Evolutionary conservation across 2,888 invertebrate genomes (phyloP).

Genomic region (Lathronympha strigana): DNA sequence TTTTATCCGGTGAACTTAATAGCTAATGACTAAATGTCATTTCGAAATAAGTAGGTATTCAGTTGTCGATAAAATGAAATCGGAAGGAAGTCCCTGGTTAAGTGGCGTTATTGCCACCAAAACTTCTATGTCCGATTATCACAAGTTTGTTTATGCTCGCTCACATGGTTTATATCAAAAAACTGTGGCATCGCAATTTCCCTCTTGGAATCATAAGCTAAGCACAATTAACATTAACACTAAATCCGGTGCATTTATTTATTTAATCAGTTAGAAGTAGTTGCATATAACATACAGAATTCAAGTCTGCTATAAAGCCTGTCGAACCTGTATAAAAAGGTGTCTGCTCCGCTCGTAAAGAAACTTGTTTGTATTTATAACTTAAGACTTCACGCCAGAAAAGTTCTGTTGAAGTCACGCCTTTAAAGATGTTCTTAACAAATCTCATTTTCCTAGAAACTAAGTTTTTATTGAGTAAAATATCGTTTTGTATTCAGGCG

Average conservation of each 20-base stretch:
- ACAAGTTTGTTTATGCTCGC: no score
- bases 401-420: neutral
- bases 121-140: no score
- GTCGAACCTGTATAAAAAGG: slow-evolving; percentile 9
- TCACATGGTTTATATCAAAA: no score
- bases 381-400: neutral
- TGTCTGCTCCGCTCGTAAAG: neutral
- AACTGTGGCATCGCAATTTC: no score
- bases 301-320: neutral
- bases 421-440: slow-evolving; percentile 4
- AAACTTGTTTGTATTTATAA: slow-evolving; percentile 14
- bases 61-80: no score
- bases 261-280: neutral
- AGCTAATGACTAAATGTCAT: no score
- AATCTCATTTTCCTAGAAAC: neutral
- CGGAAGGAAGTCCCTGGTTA: no score
- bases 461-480: slow-evolving; percentile 13
- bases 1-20: no score
- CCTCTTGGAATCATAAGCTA: neutral
- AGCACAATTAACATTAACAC: neutral
- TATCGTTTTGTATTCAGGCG: slow-evolving; percentile 31
- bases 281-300: neutral
- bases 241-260: neutral
- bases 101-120: no score
- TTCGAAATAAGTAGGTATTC: no score